Evolutionary conservation across 2,888 invertebrate species (phyloP).

Genomic region (Drosophila percnosoma): DNA sequence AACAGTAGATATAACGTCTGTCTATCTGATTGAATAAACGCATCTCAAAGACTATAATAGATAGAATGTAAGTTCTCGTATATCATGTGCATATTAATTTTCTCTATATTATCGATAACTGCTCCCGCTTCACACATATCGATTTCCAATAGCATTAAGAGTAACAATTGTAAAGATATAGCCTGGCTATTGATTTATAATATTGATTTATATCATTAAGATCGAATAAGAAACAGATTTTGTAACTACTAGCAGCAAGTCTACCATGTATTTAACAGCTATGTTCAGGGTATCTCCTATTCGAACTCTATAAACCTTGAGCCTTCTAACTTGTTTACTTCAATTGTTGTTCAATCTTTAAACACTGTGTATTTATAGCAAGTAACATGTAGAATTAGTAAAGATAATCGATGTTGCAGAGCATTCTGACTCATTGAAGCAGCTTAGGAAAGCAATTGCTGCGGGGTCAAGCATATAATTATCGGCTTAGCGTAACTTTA

Average conservation of each 20-base stretch:
- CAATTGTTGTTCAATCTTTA: neutral
- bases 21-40: neutral
- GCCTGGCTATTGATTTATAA: neutral
- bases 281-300: neutral
- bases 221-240: neutral
- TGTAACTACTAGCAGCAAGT: neutral
- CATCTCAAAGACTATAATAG: neutral
- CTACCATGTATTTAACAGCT: neutral
- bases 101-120: neutral
- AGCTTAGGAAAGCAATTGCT: neutral
- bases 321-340: neutral
- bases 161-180: neutral
- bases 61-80: neutral
- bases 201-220: no score
- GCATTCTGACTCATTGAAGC: neutral
- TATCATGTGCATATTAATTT: neutral
- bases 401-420: neutral
- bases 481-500: neutral
- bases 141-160: neutral
- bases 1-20: no score
- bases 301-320: neutral
- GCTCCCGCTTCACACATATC: neutral
- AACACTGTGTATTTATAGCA: neutral
- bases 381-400: neutral
- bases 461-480: neutral